Evolutionary conservation across 2,888 invertebrate species (phyloP).

Genomic region (Mycalesis mineus): DNA sequence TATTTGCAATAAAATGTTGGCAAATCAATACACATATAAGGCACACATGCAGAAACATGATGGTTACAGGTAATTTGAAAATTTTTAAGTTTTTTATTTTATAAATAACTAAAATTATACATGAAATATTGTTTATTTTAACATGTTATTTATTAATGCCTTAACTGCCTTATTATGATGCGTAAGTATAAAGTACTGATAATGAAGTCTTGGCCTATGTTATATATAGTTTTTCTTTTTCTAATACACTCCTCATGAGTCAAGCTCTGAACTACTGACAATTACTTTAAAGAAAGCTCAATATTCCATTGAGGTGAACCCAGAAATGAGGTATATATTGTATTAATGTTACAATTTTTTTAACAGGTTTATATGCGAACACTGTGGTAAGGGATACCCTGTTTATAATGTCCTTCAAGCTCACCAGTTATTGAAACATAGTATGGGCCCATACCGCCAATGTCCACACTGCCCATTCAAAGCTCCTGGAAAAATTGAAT

Average conservation of each 20-base stretch:
- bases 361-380: constrained; percentile 55
- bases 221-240: no score
- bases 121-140: no score
- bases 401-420: constrained; percentile 45
- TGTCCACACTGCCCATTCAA: constrained; percentile 60
- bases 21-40: constrained; percentile 48
- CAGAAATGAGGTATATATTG: not conserved
- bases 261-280: no score
- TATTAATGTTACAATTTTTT: not conserved
- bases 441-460: constrained; percentile 49
- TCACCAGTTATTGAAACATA: constrained; percentile 55
- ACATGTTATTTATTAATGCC: no score
- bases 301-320: no score
- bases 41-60: constrained; percentile 62
- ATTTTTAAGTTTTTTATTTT: not conserved
- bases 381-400: constrained; percentile 60
- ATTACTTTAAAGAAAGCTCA: no score
- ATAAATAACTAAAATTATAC: no score
- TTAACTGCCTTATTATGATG: no score
- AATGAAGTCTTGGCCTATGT: no score
- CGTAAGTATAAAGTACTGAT: no score
- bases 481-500: constrained; percentile 48
- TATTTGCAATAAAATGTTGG: constrained; percentile 51
- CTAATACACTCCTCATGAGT: no score
- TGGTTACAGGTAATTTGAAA: constrained; percentile 35